Evolutionary conservation across 2,113 vertebrate genomes (phyloP), one percentile per base, ranked within the genome.

Genomic region (Pontoporia blainvillei): DNA sequence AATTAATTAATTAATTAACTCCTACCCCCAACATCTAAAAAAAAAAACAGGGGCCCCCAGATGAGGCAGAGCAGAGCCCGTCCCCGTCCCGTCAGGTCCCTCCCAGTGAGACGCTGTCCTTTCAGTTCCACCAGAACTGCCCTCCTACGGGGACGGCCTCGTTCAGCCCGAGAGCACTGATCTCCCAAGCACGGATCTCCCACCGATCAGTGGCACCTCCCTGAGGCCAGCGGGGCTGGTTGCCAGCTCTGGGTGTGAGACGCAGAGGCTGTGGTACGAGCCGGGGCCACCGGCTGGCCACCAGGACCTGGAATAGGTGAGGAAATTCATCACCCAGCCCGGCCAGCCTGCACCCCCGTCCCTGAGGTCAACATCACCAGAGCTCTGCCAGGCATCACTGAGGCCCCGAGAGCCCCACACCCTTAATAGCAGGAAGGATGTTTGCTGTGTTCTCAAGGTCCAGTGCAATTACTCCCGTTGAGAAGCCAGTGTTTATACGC

Each of bases 1-100:
- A 46, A 46, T 46, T 0, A 46, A 46, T 46, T 46, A 46, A 46
- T 46, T 46, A 46, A 46, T 46, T 11, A 11, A 46, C 44, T 46
- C 44, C 44, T 11, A 46, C 44, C 44, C 44, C 44, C 44, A 46
- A 10, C 44, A 11, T 46, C 44, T 46, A 10, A 46, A 46, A 46
- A 46, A 46, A 44, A 11, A 46, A 46, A 11, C 44, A 46, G 44
- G 44, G 44, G 20, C 11, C 8, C 0, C 3, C 6, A 2, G 3
- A 2, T 0, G 57, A n/a, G 14, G 6, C 25, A 0, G 13, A 1
- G 6, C 25, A 0, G 13, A 1, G 2, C 20, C 25, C 0, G 39
- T 1, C 1, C 20, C 25, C 0, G 39, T 1, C 1, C 20, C 41
- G 0, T 17, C 2, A 3, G 25, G 13, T 31, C 8, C 29, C 25